phyloP scores from a whole-genome alignment of 2,113 vertebrate species.

The Crocuta crocuta region DNA sequence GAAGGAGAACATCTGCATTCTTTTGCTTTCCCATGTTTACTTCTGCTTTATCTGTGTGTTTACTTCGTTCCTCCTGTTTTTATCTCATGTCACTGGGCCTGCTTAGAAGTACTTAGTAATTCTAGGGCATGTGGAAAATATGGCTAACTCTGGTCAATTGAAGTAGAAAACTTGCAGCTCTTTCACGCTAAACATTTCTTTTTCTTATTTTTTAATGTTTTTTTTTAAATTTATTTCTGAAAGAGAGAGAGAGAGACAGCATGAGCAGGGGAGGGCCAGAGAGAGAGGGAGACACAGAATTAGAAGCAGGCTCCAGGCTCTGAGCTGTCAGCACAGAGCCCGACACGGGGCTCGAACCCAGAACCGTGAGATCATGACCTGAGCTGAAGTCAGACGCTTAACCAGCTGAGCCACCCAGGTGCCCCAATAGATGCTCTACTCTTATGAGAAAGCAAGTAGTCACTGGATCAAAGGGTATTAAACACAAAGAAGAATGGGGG shows the following conservation, averaged over 20 bases:
- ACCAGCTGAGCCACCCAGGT: no score
- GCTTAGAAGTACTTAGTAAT: neutral
- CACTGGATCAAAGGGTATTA: neutral
- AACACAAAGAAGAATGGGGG: neutral
- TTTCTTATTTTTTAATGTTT: no score
- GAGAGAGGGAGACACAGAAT: no score
- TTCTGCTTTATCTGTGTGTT: neutral
- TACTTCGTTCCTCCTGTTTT: neutral
- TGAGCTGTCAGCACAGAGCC: no score
- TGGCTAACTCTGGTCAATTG: neutral
- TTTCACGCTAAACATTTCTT: neutral
- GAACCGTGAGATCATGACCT: no score
- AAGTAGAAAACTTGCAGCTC: neutral
- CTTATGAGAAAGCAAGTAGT: neutral
- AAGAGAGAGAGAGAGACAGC: no score
- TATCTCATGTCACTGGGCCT: neutral
- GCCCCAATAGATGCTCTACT: neutral
- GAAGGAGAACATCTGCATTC: neutral
- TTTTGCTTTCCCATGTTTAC: neutral
- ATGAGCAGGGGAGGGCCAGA: no score
- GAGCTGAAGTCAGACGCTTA: no score
- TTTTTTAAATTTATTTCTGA: no score
- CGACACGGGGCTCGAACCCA: no score
- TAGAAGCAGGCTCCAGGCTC: no score
- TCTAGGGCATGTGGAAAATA: neutral